phyloP scores from a whole-genome alignment of 2,797 vertebrate genomes.

The Loris lydekkerianus region DNA sequence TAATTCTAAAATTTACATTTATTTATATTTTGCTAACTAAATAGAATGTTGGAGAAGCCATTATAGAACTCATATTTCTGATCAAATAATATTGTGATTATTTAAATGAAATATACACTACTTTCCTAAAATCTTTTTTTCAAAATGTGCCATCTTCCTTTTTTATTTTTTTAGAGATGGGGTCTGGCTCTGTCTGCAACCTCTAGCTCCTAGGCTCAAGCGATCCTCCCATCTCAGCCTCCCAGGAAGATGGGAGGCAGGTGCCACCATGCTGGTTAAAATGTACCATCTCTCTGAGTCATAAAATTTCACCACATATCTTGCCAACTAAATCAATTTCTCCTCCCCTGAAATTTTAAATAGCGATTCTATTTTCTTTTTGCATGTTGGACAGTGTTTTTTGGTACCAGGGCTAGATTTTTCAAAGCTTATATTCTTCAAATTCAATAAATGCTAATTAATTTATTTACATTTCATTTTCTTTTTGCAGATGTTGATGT shows the following conservation, averaged over 20 bases:
- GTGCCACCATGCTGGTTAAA: background rate
- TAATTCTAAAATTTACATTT: background rate
- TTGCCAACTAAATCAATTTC: background rate
- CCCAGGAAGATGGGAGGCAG: background rate
- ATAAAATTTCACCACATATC: background rate
- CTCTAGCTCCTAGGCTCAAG: background rate
- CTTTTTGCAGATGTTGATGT: conserved; percentile 95
- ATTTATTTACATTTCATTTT: background rate
- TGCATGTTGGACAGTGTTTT: background rate
- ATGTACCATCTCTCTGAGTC: background rate
- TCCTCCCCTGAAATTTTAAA: background rate
- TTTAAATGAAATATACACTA: background rate
- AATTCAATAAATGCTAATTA: background rate
- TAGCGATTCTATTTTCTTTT: background rate
- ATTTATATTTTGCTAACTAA: background rate
- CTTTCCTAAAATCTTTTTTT: conserved; percentile 2
- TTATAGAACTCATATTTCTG: background rate
- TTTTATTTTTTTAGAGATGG: no score
- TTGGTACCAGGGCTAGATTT: background rate
- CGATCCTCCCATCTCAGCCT: background rate
- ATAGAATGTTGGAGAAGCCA: background rate
- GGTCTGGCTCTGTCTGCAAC: background rate
- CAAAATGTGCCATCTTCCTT: background rate
- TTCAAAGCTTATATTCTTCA: conserved; percentile 4
- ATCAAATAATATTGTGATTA: background rate